Evolutionary conservation across 2,113 vertebrate genomes (phyloP).

Genomic region (Thoracochromis brauschi): DNA sequence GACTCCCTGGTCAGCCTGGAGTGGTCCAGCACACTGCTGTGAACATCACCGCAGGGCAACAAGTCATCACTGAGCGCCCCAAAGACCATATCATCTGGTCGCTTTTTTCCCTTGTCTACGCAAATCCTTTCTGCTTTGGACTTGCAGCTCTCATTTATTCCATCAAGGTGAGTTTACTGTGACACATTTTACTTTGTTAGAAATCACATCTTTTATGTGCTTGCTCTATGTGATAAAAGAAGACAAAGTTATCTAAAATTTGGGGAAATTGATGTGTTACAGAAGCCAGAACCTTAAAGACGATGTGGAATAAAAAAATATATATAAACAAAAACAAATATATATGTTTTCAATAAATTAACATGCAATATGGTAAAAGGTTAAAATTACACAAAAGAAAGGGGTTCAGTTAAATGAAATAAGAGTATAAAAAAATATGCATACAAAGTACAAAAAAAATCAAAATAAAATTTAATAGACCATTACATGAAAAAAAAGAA

Average conservation of each 20-base stretch:
- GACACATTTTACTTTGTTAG: neutral
- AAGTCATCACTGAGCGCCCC: rapidly evolving
- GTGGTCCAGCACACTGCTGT: neutral
- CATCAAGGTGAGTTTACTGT: constrained; percentile 24
- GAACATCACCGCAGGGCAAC: neutral
- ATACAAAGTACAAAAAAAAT: neutral
- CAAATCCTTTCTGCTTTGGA: constrained; percentile 32
- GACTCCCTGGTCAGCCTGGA: neutral
- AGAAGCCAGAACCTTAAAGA: neutral
- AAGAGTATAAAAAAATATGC: neutral
- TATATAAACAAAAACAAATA: rapidly evolving
- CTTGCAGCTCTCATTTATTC: constrained; percentile 38
- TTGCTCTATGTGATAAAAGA: neutral
- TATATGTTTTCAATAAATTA: neutral
- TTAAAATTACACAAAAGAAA: neutral
- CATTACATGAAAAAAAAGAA: neutral
- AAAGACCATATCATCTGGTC: constrained; percentile 53
- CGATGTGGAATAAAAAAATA: rapidly evolving
- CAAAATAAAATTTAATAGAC: neutral
- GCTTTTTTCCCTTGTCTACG: too few species aligned
- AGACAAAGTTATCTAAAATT: rapidly evolving
- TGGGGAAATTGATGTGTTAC: neutral
- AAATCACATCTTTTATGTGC: neutral
- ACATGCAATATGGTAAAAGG: neutral
- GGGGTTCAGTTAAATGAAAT: neutral